A percentile compares a stretch with the other conserved stretches of the same genome.
Evolutionary conservation across 2,113 vertebrate species (phyloP).

Genomic region (Aspidoscelis tigris): DNA sequence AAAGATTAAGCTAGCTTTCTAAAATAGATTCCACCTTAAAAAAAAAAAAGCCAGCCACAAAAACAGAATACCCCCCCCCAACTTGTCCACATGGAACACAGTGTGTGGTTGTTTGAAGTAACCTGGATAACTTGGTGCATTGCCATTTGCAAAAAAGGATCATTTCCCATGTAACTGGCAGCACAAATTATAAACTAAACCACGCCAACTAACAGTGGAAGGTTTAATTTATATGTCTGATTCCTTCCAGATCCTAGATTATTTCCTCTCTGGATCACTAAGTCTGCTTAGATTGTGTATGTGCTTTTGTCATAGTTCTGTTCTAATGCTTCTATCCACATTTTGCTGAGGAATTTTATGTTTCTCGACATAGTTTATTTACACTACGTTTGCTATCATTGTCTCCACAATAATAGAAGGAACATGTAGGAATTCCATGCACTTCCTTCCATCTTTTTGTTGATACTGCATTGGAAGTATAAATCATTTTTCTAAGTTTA

Average conservation of each 20-base stretch:
- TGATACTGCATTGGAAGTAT: too few species aligned
- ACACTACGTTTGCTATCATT: not conserved
- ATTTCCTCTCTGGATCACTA: not conserved
- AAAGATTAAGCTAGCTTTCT: not conserved
- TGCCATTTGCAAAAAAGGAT: slow-evolving; percentile 18
- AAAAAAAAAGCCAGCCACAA: slow-evolving; percentile 10
- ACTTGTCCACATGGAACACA: not conserved
- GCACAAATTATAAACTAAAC: not conserved
- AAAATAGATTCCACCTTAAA: slow-evolving; percentile 7
- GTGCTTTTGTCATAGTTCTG: not conserved
- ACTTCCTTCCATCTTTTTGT: too few species aligned
- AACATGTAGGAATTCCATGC: too few species aligned
- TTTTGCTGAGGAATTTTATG: not conserved
- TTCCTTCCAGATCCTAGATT: not conserved
- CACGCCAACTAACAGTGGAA: not conserved
- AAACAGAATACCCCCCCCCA: not conserved
- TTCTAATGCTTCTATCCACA: not conserved
- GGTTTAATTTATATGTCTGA: not conserved
- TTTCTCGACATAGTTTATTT: not conserved
- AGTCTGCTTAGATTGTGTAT: not conserved
- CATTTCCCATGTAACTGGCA: not conserved
- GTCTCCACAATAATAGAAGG: not conserved
- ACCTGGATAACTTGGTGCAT: slow-evolving; percentile 26
- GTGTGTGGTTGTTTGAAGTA: slow-evolving; percentile 9
- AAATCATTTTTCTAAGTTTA: too few species aligned